These are phyloP conservation scores for Trichopria drosophilae DNA, from an alignment of 2,888 invertebrate species.

Conservation along the genomic window DNA sequence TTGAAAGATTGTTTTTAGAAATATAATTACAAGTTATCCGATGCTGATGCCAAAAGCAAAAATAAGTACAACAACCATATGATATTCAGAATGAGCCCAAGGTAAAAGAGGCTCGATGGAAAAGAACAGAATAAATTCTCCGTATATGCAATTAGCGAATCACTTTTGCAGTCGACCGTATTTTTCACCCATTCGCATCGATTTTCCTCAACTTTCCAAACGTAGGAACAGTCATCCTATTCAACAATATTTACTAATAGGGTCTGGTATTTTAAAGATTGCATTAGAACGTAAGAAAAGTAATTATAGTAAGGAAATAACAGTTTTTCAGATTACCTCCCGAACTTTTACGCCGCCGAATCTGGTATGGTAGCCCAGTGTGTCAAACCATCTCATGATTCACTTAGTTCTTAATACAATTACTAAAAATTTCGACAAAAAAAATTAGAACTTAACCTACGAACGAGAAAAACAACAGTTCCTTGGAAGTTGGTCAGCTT, in stretches of 20 bases:
- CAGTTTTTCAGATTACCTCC: slow-evolving; percentile 23
- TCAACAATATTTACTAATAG: slow-evolving; percentile 15
- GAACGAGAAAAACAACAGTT: no score
- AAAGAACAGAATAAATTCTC: slow-evolving; percentile 55
- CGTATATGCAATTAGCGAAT: slow-evolving; percentile 53
- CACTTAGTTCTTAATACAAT: no score
- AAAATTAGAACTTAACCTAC: no score
- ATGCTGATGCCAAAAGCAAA: slow-evolving; percentile 61
- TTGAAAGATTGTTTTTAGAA: neutral
- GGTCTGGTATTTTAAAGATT: neutral
- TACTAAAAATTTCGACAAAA: no score
- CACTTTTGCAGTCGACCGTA: slow-evolving; percentile 48
- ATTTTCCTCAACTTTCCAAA: slow-evolving; percentile 47
- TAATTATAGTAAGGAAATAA: neutral
- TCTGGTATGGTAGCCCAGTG: neutral
- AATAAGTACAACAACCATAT: slow-evolving; percentile 62
- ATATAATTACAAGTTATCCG: slow-evolving; percentile 64
- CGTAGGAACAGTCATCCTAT: slow-evolving; percentile 55
- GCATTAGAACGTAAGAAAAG: neutral
- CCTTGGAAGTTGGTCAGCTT: no score
- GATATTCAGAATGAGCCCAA: slow-evolving; percentile 49
- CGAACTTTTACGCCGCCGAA: slow-evolving; percentile 32
- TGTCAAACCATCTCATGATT: no score
- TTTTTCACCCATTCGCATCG: slow-evolving; percentile 55
- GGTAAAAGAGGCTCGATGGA: slow-evolving; percentile 40